Base-by-base conservation (phyloP, 2,113 vertebrate genomes). In the Neogobius melanostomus region DNA sequence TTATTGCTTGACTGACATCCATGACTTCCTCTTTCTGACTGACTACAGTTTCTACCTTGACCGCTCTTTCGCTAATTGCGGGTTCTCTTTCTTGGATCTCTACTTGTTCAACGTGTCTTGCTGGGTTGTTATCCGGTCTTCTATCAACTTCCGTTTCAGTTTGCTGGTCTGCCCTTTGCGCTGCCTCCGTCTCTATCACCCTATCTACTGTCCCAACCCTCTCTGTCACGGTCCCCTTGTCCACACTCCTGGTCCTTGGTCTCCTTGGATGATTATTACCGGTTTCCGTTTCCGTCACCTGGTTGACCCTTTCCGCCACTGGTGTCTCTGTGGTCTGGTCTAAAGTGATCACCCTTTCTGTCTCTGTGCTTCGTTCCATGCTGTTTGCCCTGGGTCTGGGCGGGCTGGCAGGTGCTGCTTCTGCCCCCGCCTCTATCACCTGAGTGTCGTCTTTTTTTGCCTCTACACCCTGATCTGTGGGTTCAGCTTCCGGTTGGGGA, bases 181-280 rank as follows among this genome's bases (percentile, higher is more conserved):
- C 87, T 59, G 5, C 78, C 64, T 86, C 87, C 8, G 89, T 91
- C 68, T 90, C 89, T 12, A 89, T 91, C 47, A 91, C 81, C 59
- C 86, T 75, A 74, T 91, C 76, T 8, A 0, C 84, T 0, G 66
- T 89, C 56, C 64, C 75, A 8, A 75, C 78, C 17, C 69, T 74
- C 28, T 80, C 14, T 4, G 89, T 91, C 72, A 83, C 87, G 16
- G 89, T 91, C 14, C 80, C 90, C 8, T 69, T 74, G 44, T 89
- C 84, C 11, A 86, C 88, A 46, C 90, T 90, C 72, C 82, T 89
- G 28, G 90, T 81, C 65, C 90, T 83, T 0, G 82, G 83, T 28
- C 90, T 88, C 42, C 84, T 77, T 0, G 87, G 88, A 82, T 87
- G 83, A 56, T 90, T 72, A 2, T 75, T 87, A 17, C 21, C 82